These are phyloP conservation scores for Matsumurasca onukii DNA, from an alignment of 1,140 invertebrate genomes.

Conservation along the genomic window DNA sequence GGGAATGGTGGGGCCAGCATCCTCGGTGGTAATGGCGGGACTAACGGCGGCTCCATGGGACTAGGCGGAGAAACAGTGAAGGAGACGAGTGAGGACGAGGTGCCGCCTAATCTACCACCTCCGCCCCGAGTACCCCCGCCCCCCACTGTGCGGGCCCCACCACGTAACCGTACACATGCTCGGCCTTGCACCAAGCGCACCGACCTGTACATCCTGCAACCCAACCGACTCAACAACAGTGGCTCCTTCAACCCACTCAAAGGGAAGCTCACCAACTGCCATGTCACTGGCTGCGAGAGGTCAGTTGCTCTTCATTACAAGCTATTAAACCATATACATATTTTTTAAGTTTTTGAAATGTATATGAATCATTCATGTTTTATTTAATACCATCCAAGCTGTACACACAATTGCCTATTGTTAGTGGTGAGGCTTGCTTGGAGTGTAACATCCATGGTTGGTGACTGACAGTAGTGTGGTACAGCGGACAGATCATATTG, in stretches of 20 bases:
- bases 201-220: constrained; percentile 83
- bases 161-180: constrained; percentile 48
- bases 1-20: too few relatives aligned
- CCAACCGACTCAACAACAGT: constrained; percentile 74
- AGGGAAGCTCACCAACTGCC: constrained; percentile 89
- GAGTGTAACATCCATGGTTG: too few relatives aligned
- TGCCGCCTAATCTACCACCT: constrained; percentile 35
- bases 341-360: too few relatives aligned
- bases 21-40: not conserved
- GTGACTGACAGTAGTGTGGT: too few relatives aligned
- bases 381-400: too few relatives aligned
- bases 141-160: constrained; percentile 45
- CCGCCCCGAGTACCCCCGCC: constrained; percentile 47
- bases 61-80: constrained; percentile 45
- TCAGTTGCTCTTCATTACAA: constrained; percentile 47
- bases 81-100: constrained; percentile 31
- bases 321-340: too few relatives aligned
- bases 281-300: constrained; percentile 86
- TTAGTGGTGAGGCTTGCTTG: too few relatives aligned
- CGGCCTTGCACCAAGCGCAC: constrained; percentile 83
- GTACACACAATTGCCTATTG: too few relatives aligned
- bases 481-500: too few relatives aligned
- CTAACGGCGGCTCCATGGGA: constrained; percentile 38
- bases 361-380: too few relatives aligned
- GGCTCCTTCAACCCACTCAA: constrained; percentile 74